Conservation (phyloP, 1,140 invertebrate species). For the Zophobas morio region DNA sequence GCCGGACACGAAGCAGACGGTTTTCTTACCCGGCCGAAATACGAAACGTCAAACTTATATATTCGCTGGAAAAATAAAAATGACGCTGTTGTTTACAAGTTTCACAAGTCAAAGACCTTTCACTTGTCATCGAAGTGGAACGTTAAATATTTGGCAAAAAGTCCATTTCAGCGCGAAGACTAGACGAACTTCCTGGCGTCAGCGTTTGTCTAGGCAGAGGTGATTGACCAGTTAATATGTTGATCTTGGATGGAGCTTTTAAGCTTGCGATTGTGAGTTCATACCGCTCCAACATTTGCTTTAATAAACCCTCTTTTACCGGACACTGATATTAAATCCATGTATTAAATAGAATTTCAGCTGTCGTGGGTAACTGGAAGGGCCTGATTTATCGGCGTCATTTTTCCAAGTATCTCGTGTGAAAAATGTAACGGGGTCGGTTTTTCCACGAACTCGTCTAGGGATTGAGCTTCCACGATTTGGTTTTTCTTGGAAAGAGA, state of each 20-base stretch:
- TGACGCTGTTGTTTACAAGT: not conserved
- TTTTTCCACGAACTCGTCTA: too few species aligned
- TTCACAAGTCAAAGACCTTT: constrained; percentile 9
- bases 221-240: constrained; percentile 9
- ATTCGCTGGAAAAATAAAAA: not conserved
- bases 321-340: too few species aligned
- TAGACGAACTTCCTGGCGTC: constrained; percentile 20
- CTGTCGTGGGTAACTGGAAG: too few species aligned
- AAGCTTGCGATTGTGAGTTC: not conserved
- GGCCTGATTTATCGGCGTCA: too few species aligned
- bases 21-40: not conserved
- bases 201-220: not conserved
- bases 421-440: too few species aligned
- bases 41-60: not conserved
- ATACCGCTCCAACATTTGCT: not conserved
- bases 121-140: not conserved
- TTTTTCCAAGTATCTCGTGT: too few species aligned
- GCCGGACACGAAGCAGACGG: too few species aligned
- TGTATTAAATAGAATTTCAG: too few species aligned
- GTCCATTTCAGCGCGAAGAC: not conserved
- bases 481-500: too few species aligned
- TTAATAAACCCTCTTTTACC: too few species aligned
- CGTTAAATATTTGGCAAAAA: constrained; percentile 6
- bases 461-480: too few species aligned
- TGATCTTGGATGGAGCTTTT: not conserved